Base-by-base conservation (phyloP, 2,888 invertebrate genomes). In the Tetheella fluctuosa region DNA sequence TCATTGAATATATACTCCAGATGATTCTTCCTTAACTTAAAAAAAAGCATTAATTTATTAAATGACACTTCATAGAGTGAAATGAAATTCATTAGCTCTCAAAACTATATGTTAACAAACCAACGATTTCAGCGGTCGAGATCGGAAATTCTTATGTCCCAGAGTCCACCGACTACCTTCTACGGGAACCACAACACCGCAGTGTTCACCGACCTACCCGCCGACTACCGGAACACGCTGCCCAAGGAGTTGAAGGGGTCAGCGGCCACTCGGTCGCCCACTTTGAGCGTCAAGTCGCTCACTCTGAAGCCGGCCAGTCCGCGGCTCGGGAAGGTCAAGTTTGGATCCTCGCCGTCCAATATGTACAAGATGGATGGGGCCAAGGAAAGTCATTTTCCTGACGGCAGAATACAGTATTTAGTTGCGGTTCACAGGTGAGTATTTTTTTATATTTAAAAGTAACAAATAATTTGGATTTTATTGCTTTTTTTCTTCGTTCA, bases 401-500 rank as follows among this genome's bases (percentile, higher is more conserved):
- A 55, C 8, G 77, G 71, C n/a, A 77, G 73, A 63, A 73, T 93
- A 55, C 88, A 92, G 59, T 97, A 96, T 83, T 92, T 98, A 48
- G 94, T 97, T 59, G 97, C 97, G 0, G 96, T 97, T 20, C 97
- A 98, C 66, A 86, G 90, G 90, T 90, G 6, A 74, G 77, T 65
- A 12, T 25, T 28, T 28, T 48, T 48, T 10, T n/a, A 4, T 34
- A 34, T 7, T 34, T 2, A 25, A 6, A 6, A 25, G 6, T 25
- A 25, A 25, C 25, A 25, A 25, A 2, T 4, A 25, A 25, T 6
- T 25, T 4, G 6, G 25, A 25, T 25, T 25, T 25, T 25, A 4
- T 25, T 25, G 25, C 6, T 25, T 2, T 25, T 25, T 4, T 25
- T 25, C 25, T 6, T 25, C 25, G 6, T 25, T 25, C 25, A 4